Percentiles rank a stretch among this genome's conserved stretches.
phyloP scores from a whole-genome alignment of 2,797 vertebrate genomes.

The Moxostoma hubbsi region DNA sequence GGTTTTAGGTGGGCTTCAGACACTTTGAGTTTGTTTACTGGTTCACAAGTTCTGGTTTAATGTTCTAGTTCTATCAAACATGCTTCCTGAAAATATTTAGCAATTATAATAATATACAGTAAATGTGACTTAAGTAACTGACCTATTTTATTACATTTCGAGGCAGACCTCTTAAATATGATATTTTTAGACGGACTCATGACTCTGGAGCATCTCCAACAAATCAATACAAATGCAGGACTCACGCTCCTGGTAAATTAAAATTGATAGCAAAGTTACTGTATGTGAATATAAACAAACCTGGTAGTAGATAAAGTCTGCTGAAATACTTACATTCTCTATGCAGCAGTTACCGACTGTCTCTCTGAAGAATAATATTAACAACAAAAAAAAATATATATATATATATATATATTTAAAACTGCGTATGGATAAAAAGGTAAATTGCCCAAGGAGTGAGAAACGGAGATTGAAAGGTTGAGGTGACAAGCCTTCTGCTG shows the following conservation, averaged over 20 bases:
- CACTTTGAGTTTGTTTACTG: slow-evolving; percentile 1
- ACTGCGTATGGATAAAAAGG: slow-evolving; percentile 26
- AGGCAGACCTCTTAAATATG: background rate
- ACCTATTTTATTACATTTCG: too few species aligned
- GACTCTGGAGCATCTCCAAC: background rate
- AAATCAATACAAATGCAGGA: slow-evolving; percentile 38
- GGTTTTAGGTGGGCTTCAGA: background rate
- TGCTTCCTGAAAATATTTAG: background rate
- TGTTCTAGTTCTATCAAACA: background rate
- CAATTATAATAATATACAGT: background rate
- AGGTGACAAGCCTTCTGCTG: slow-evolving; percentile 53
- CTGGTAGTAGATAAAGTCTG: slow-evolving; percentile 60
- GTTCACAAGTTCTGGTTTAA: slow-evolving; percentile 5
- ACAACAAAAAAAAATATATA: background rate
- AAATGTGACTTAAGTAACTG: too few species aligned
- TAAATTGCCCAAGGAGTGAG: slow-evolving; percentile 35
- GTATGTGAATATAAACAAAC: background rate
- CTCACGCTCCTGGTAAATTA: background rate
- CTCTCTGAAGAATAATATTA: slow-evolving; percentile 58
- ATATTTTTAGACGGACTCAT: background rate
- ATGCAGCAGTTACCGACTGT: slow-evolving; percentile 71
- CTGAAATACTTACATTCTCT: slow-evolving; percentile 81
- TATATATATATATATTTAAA: slow-evolving; percentile 32
- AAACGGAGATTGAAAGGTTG: slow-evolving; percentile 7
- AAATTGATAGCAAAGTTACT: slow-evolving; percentile 16